Base-by-base conservation (phyloP, 2,888 invertebrate species). In the Bugulina stolonifera region DNA sequence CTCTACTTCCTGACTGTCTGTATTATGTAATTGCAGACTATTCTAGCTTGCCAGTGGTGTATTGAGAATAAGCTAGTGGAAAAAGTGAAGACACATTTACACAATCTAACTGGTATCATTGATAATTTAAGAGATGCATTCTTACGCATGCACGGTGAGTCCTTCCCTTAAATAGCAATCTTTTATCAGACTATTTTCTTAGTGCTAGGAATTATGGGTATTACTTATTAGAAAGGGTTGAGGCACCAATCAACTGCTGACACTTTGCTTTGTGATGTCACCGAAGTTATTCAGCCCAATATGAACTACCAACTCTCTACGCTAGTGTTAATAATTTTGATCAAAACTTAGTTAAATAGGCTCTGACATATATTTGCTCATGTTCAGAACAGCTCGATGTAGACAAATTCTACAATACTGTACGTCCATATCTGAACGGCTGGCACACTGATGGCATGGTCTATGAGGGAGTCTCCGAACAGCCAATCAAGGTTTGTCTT, bases 401-500 rank as follows among this genome's bases (percentile, higher is more conserved):
- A 2, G 27, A 27, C 2, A 64, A 32, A n/a, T 64, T 64, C n/a
- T 64, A 64, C 32, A 14, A 64, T 25, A n/a, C 14, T 32, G 32
- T 64, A 3, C 2, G 64, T 14, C 64, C 64, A 5, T 64, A 29
- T 64, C 64, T 64, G 27, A 32, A 32, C 14, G 64, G 64, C 10
- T 64, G 64, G 64, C 32, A 64, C 32, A 27, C 25, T 14, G 32
- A 32, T 14, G 64, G 64, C 32, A 64, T 64, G 64, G 32, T 64
- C 5, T 64, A 64, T n/a, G 64, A 22, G 10, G 64, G 64, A 3
- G 64, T 64, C 5, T 64, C 64, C n/a, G 64, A 64, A 14, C 32
- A 64, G 32, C 64, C 64, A 5, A 64, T 64, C 32, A 64, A 64
- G 64, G 64, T 64, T 14, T 43, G 43, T 43, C 18, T 43, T 43